Evolutionary conservation across 2,797 vertebrate genomes (phyloP).

Genomic region (Myotis vivesi): DNA sequence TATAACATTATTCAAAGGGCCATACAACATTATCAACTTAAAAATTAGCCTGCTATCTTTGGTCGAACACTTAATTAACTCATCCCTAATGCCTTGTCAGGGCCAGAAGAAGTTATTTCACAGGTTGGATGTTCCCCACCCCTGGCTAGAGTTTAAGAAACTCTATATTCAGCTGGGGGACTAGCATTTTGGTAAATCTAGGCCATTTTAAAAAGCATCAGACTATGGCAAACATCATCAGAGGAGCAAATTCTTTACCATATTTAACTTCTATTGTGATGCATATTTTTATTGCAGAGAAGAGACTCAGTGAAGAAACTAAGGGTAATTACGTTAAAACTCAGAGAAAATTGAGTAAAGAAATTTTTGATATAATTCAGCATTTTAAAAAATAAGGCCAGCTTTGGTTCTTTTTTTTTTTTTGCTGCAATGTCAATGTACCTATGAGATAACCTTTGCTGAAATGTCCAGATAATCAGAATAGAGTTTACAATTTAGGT

Average conservation of each 20-base stretch:
- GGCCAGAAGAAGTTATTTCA: no score
- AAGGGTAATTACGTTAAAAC: not conserved
- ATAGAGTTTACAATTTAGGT: not conserved
- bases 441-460: not conserved
- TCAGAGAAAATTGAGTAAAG: not conserved
- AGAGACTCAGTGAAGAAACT: not conserved
- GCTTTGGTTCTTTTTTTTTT: not conserved
- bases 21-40: no score
- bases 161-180: not conserved
- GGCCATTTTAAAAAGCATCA: not conserved
- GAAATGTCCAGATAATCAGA: not conserved
- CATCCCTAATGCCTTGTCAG: no score
- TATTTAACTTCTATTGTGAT: not conserved
- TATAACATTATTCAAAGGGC: no score
- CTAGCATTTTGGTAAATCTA: not conserved
- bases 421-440: not conserved
- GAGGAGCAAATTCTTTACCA: not conserved
- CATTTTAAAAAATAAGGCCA: not conserved
- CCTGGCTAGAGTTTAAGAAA: not conserved
- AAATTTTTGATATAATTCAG: conserved; percentile 1
- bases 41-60: no score
- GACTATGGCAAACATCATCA: not conserved
- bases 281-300: not conserved
- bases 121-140: no score
- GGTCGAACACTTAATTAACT: no score